Percentiles rank a stretch among this genome's conserved stretches.
phyloP scores from a whole-genome alignment of 2,797 vertebrate species.

The Manis crassicaudata region DNA sequence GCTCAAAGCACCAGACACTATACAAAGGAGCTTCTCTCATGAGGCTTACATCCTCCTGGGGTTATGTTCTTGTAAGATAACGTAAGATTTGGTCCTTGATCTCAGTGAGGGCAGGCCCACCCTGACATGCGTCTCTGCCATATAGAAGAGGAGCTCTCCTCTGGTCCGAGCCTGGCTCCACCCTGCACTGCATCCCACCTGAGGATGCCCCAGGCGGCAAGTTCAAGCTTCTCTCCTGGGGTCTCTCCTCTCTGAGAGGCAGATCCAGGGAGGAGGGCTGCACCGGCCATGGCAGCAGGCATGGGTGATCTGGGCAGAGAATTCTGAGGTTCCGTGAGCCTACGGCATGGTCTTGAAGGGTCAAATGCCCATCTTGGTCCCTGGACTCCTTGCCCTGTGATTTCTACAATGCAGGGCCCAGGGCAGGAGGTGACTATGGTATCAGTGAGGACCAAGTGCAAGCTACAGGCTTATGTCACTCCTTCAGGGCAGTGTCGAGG shows the following conservation, averaged over 20 bases:
- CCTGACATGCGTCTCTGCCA: not conserved
- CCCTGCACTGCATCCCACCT: accelerated
- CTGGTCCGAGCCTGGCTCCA: not conserved
- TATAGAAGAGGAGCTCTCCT: not conserved
- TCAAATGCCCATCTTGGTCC: not conserved
- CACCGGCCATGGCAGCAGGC: not conserved
- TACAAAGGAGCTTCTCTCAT: not conserved
- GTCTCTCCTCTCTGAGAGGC: not conserved
- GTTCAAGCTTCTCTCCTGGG: not conserved
- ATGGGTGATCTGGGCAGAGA: not conserved
- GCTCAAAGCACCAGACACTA: not conserved
- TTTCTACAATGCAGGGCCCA: not conserved
- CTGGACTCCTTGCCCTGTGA: not conserved
- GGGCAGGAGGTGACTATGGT: not conserved
- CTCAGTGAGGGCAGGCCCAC: not conserved
- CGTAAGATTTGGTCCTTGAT: not conserved
- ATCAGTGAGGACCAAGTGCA: not conserved
- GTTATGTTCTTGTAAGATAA: not conserved
- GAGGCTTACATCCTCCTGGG: not conserved
- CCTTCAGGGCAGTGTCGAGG: not conserved
- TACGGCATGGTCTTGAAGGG: not conserved
- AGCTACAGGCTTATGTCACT: not conserved
- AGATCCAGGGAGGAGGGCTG: not conserved
- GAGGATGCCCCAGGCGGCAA: not conserved
- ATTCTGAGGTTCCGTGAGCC: not conserved